A percentile compares a stretch with the other conserved stretches of the same genome.
These are phyloP conservation scores for Arrhamphus sclerolepis DNA, from an alignment of 2,797 vertebrate species.

Conservation along the genomic window DNA sequence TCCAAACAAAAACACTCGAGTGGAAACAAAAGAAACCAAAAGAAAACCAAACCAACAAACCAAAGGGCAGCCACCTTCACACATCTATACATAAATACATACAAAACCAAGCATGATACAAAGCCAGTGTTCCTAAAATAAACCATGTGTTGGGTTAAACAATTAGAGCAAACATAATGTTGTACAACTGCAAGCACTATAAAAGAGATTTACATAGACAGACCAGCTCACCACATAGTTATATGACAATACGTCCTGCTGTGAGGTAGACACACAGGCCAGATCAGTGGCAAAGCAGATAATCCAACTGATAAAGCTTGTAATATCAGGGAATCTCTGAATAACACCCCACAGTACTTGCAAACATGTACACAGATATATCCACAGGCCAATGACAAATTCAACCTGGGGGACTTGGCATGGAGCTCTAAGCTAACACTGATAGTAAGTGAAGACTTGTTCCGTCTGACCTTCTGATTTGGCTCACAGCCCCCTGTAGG, in stretches of 20 bases:
- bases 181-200: conserved; percentile 14
- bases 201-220: conserved; percentile 20
- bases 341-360: conserved; percentile 20
- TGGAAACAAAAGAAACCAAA: no score
- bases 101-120: conserved; percentile 21
- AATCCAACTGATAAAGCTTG: conserved; percentile 75
- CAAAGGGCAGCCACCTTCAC: no score
- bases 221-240: conserved; percentile 29
- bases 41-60: no score
- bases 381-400: conserved; percentile 40
- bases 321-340: conserved; percentile 50
- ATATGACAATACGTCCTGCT: conserved; percentile 21
- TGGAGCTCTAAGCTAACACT: conserved; percentile 62
- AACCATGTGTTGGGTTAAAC: conserved; percentile 39
- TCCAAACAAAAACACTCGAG: no score
- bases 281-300: conserved; percentile 56
- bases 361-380: conserved; percentile 21
- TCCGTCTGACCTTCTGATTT: conserved; percentile 77
- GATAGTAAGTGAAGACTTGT: conserved; percentile 74
- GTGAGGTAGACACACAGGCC: conserved; percentile 24
- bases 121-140: conserved; percentile 46
- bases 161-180: conserved; percentile 62
- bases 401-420: conserved; percentile 60
- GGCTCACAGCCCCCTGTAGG: conserved; percentile 66
- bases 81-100: conserved; percentile 5